phyloP scores from a whole-genome alignment of 2,113 vertebrate species.

The Lanius ludovicianus region DNA sequence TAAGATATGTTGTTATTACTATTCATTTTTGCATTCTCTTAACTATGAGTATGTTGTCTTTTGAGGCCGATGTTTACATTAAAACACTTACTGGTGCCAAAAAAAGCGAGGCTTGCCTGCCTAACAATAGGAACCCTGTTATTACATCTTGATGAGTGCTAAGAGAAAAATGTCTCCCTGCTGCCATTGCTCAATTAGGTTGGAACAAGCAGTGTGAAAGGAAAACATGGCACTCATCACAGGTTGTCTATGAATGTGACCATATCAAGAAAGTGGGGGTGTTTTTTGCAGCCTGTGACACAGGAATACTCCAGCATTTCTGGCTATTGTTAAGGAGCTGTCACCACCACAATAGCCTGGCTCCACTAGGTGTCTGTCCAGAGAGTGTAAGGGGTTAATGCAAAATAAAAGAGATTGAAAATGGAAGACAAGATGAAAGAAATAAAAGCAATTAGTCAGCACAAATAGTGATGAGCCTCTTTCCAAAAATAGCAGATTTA shows the following conservation, averaged over 20 bases:
- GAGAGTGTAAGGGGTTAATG: not conserved
- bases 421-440: conserved; percentile 5
- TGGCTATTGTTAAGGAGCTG: not conserved
- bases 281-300: not conserved
- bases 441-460: conserved; percentile 26
- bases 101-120: conserved; percentile 29
- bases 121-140: conserved; percentile 39
- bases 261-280: not conserved
- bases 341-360: fast-evolving
- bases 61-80: conserved; percentile 2
- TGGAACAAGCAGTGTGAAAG: not conserved
- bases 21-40: conserved; percentile 16
- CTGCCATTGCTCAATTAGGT: conserved; percentile 19
- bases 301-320: not conserved
- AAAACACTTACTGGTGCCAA: not conserved
- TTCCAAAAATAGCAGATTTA: conserved; percentile 31
- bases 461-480: not conserved
- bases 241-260: not conserved
- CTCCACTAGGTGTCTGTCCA: not conserved
- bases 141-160: conserved; percentile 37
- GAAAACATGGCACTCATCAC: not conserved
- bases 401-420: not conserved
- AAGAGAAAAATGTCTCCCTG: conserved; percentile 17
- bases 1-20: not conserved
- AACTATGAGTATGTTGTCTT: not conserved